Percentiles rank a stretch among this genome's conserved stretches.
Evolutionary conservation across 2,797 vertebrate species (phyloP).

Genomic region (Corythornis leucogaster): DNA sequence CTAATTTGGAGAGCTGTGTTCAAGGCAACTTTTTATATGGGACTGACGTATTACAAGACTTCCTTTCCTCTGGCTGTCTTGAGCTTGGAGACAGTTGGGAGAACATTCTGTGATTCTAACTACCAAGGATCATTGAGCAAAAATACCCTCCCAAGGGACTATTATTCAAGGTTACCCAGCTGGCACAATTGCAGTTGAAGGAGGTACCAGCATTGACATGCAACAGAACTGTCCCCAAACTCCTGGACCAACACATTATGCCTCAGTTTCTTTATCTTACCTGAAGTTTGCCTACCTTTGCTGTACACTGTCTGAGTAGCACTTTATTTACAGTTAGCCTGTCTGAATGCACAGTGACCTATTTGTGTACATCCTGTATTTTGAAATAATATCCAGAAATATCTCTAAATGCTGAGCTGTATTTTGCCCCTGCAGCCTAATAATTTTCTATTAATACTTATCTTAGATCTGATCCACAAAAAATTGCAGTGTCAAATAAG

Average conservation of each 20-base stretch:
- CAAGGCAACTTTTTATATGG: not conserved
- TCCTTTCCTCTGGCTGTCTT: not conserved
- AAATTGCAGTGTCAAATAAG: slow-evolving; percentile 64
- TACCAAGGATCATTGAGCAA: not conserved
- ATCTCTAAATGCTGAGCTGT: slow-evolving; percentile 37
- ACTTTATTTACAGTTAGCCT: slow-evolving; percentile 12
- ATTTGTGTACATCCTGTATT: slow-evolving; percentile 24
- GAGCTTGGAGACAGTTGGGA: not conserved
- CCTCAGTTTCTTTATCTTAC: slow-evolving; percentile 14
- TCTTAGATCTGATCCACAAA: slow-evolving; percentile 33
- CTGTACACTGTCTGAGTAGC: not conserved
- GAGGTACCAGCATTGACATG: not conserved
- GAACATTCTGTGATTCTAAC: too few species aligned
- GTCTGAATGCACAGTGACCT: slow-evolving; percentile 34
- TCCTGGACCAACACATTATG: not conserved
- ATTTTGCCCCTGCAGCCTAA: slow-evolving; percentile 43
- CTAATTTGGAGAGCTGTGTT: not conserved
- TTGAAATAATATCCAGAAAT: slow-evolving; percentile 28
- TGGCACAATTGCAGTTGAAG: not conserved
- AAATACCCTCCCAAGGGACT: not conserved
- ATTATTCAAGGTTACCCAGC: not conserved
- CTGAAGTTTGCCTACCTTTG: not conserved
- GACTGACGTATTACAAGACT: not conserved
- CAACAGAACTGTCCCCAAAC: not conserved
- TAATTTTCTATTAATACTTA: slow-evolving; percentile 64